A percentile compares a stretch with the other conserved stretches of the same genome.
Evolutionary conservation across 2,797 vertebrate species (phyloP).

Genomic region (Clarias laeviceps): DNA sequence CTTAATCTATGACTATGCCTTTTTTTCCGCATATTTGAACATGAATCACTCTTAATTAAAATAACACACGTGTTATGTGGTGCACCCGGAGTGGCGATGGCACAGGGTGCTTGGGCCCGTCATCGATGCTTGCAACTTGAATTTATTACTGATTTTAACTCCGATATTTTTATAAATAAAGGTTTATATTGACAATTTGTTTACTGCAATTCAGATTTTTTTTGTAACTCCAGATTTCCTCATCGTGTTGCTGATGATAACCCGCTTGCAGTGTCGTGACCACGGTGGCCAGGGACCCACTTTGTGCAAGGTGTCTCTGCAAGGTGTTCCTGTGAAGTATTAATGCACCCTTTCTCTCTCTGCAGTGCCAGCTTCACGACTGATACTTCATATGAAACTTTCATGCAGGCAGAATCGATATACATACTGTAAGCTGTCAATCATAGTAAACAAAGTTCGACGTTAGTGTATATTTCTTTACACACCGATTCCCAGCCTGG

Average conservation of each 20-base stretch:
- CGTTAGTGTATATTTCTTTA: background rate
- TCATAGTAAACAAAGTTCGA: background rate
- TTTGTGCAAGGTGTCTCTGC: background rate
- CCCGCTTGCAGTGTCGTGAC: background rate
- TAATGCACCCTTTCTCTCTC: constrained; percentile 17
- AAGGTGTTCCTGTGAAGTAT: background rate
- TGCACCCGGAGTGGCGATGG: no score
- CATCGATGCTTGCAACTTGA: no score
- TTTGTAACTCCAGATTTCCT: background rate
- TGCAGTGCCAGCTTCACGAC: background rate
- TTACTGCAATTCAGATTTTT: background rate
- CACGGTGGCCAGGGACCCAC: background rate
- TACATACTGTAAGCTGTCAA: constrained; percentile 1
- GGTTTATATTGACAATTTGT: background rate
- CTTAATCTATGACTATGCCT: background rate
- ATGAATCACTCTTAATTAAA: background rate
- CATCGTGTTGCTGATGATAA: background rate
- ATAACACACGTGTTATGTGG: no score
- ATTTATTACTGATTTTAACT: background rate
- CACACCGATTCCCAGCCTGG: background rate
- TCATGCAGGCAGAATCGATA: background rate
- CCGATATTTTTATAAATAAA: background rate
- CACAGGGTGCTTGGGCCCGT: no score
- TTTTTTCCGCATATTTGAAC: background rate
- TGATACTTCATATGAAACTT: background rate